Conservation (phyloP, 2,888 invertebrate genomes). For the Thecocarcelia acutangulata region DNA sequence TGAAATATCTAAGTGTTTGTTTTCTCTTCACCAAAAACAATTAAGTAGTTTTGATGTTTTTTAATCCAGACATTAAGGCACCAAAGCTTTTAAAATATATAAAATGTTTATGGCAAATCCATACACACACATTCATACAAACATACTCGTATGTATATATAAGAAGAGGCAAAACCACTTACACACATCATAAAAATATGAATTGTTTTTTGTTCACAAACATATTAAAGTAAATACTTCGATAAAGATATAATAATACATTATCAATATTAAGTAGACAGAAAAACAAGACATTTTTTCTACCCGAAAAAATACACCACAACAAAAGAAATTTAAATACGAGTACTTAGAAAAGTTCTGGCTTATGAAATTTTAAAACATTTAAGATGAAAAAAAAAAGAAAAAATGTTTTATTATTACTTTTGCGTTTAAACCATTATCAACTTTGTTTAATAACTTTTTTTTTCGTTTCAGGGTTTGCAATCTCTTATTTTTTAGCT, state of each 20-base stretch:
- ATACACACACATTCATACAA: background rate
- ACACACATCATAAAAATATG: conserved; percentile 34
- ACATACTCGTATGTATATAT: too few relatives aligned
- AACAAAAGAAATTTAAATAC: conserved; percentile 4
- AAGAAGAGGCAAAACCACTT: conserved; percentile 13
- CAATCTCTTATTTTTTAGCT: conserved; percentile 45
- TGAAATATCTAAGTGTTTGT: conserved; percentile 4
- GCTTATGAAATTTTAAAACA: conserved; percentile 78
- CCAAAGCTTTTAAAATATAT: conserved; percentile 59
- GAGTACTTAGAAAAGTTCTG: conserved; percentile 23
- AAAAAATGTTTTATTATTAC: background rate
- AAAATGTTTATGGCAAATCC: conserved; percentile 1
- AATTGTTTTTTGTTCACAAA: conserved; percentile 51
- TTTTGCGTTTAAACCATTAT: conserved; percentile 46
- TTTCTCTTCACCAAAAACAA: background rate
- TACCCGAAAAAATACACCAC: conserved; percentile 5
- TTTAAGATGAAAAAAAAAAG: conserved; percentile 37
- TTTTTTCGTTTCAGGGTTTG: conserved; percentile 25
- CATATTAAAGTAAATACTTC: conserved; percentile 28
- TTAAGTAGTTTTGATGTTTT: conserved; percentile 9
- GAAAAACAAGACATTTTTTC: background rate
- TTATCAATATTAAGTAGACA: conserved; percentile 65
- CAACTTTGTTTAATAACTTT: conserved; percentile 60
- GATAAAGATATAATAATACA: conserved; percentile 55
- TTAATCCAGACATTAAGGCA: conserved; percentile 51